phyloP scores from a whole-genome alignment of 1,140 invertebrate species.

The Sarcophaga peregrina region DNA sequence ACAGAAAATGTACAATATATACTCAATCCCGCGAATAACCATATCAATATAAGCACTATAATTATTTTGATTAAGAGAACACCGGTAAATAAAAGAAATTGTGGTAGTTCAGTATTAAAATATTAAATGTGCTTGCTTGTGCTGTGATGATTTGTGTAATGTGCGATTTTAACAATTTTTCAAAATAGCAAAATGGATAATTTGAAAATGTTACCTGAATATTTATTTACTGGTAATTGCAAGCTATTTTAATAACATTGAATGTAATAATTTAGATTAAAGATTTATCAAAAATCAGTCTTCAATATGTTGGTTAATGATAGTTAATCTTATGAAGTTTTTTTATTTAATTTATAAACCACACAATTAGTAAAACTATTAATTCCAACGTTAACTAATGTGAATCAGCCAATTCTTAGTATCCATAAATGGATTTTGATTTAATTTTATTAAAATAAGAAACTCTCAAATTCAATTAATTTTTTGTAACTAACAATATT shows the following conservation, averaged over 20 bases:
- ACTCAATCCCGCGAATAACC: not conserved
- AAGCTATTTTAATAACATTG: no score
- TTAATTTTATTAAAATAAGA: no score
- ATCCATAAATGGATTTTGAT: no score
- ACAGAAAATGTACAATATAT: not conserved
- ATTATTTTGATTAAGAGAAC: not conserved
- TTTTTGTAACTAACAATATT: no score
- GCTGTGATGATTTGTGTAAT: not conserved
- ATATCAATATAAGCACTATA: not conserved
- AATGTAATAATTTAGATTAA: no score
- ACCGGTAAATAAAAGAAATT: constrained; percentile 32
- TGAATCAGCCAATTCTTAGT: not conserved
- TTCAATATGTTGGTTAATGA: no score
- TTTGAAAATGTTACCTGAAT: constrained; percentile 44
- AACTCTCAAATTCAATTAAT: no score
- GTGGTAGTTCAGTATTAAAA: not conserved
- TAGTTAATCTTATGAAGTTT: not conserved
- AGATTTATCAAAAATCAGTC: no score
- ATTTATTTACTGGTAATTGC: constrained; percentile 46
- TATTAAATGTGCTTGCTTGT: not conserved
- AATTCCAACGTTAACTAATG: not conserved
- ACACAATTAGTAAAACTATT: not conserved
- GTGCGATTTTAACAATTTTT: not conserved
- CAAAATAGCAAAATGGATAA: constrained; percentile 19
- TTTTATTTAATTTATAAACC: not conserved